Conservation (phyloP, 2,797 vertebrate species). For the Coracias cyanogaster region DNA sequence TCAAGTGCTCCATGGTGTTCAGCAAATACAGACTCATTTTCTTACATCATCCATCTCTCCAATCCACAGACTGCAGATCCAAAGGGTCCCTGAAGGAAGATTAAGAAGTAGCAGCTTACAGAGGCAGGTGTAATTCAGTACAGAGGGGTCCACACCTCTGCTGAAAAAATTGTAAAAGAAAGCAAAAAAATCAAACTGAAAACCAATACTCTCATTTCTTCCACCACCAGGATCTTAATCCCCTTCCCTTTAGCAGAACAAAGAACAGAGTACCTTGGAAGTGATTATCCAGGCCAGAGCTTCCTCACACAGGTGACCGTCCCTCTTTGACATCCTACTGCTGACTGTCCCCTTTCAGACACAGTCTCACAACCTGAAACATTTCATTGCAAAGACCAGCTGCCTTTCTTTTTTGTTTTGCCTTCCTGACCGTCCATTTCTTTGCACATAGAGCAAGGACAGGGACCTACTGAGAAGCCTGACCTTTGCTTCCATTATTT, state of each 20-base stretch:
- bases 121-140: not conserved
- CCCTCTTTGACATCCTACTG: not conserved
- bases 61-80: not conserved
- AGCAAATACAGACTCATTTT: not conserved
- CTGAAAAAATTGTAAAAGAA: not conserved
- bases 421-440: not conserved
- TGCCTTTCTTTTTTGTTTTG: not conserved
- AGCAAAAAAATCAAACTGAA: not conserved
- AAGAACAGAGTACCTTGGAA: not conserved
- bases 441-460: not conserved
- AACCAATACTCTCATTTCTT: not conserved
- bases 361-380: not conserved
- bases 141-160: rapidly evolving
- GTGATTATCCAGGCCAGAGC: not conserved
- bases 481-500: not conserved
- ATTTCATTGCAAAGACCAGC: not conserved
- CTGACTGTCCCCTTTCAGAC: not conserved
- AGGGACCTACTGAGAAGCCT: not conserved
- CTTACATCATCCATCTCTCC: not conserved
- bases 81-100: not conserved
- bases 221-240: not conserved
- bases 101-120: not conserved
- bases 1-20: not conserved
- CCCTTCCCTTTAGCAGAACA: not conserved
- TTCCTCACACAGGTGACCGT: not conserved